Evolutionary conservation across 1,140 invertebrate genomes (phyloP), one percentile per base, ranked within the genome.

Genomic region (Diorhabda sublineata): DNA sequence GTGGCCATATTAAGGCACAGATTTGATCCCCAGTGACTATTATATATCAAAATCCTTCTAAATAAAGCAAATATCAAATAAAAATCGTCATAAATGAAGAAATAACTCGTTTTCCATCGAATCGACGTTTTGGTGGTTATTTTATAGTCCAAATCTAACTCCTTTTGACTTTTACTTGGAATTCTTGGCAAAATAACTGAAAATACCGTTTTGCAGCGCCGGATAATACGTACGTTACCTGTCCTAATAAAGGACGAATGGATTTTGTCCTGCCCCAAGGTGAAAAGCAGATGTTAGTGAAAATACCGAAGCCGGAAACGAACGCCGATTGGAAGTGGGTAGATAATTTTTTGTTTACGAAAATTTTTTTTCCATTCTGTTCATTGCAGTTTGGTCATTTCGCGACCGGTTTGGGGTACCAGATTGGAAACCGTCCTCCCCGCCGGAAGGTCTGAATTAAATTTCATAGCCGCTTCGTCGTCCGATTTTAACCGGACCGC

Each of bases 371-470:
- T 26, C 1, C 26, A 4, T 52, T 8, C n/a, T 52, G 6, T 4
- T 64, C 26, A 63, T 74, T 77, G 69, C 71, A 88, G 87, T 71
- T 85, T 88, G 73, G 84, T 91, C 11, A 83, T 85, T 11, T 83
- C 88, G 2, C 80, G 83, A 56, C 90, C 90, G 26, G 65, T 80
- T 3, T 91, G 89, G 89, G 89, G 84, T 0, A 89, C 86, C 73
- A 82, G 87, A 68, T 81, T 91, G 66, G 85, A 87, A 70, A 87
- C 83, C 59, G 85, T 87, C 74, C 79, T 91, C 60, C 81, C 83
- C 8, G 79, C 84, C 3, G 89, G 90, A 41, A 81, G 81, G 4
- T 86, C 86, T 52, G 78, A 83, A 69, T 80, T 91, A 56, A 83
- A 81, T 41, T 91, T 89, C 77, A 84, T 83, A n/a, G 88, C 87